Evolutionary conservation across 35 echinoderm and acorn worm genomes (phyloP).

Genomic region (Antedon bifida): DNA sequence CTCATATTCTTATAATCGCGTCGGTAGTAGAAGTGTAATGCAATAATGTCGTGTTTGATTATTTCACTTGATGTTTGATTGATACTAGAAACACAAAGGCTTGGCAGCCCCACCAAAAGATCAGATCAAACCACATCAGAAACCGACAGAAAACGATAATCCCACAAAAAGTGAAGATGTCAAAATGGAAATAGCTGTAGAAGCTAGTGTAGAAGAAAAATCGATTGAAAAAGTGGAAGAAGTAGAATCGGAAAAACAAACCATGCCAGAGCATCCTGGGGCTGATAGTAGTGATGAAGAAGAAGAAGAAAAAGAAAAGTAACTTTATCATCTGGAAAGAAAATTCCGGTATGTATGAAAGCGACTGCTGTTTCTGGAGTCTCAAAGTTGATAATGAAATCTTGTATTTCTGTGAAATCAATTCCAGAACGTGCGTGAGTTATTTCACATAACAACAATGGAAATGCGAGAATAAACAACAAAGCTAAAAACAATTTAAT

Average conservation of each 20-base stretch:
- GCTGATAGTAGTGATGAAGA: constrained; percentile 58
- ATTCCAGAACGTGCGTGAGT: too few relatives aligned
- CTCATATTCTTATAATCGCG: too few relatives aligned
- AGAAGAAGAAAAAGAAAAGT: constrained; percentile 17
- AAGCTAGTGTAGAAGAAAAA: not conserved
- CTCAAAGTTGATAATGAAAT: too few relatives aligned
- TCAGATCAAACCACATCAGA: not conserved
- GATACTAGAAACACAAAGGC: not conserved
- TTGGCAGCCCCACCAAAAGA: not conserved
- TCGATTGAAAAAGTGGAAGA: not conserved
- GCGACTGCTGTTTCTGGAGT: too few relatives aligned
- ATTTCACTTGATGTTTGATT: not conserved
- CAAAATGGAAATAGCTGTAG: not conserved
- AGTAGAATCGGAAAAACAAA: constrained; percentile 15
- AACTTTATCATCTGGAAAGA: not conserved
- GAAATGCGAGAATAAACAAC: too few relatives aligned
- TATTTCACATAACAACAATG: too few relatives aligned
- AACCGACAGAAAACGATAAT: not conserved
- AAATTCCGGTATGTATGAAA: not conserved
- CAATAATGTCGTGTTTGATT: too few relatives aligned
- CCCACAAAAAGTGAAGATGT: not conserved
- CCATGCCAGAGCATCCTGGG: constrained; percentile 72
- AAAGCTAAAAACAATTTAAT: too few relatives aligned
- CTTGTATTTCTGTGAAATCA: too few relatives aligned
- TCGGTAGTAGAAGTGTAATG: too few relatives aligned